Base-by-base conservation (phyloP, 2,113 vertebrate species). In the Chrysemys picta region DNA sequence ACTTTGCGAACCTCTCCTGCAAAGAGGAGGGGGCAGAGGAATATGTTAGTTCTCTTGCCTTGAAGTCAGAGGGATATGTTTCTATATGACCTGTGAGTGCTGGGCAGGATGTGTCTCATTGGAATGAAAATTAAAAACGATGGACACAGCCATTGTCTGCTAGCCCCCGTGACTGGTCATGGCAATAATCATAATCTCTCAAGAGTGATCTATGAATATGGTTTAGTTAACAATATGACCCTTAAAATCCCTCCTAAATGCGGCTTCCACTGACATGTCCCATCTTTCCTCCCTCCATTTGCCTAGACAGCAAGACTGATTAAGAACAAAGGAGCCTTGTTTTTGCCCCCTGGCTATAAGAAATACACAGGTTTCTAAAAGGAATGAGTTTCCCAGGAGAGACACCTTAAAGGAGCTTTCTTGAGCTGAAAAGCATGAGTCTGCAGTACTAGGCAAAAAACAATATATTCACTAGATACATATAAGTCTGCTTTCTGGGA, bases 21-120 rank as follows among this genome's bases (percentile, higher is more conserved):
- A 69, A 17, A 16, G 53, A 54, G 53, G 21, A 54, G 8, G 53
- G 52, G 53, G 8, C 21, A 54, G 53, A 54, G 53, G 53, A 21
- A 54, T 22, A 54, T 54, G 16, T 76, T 10, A 53, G 87, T 57
- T 3, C 9, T 85, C 21, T 27, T 49, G 22, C 13, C 29, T 6
- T 65, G 14, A 69, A 17, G 35, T 35, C 35, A n/a, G 35, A n/a
- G 35, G 17, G 16, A 69, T n/a, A 69, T n/a, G 35, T n/a, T 53
- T 17, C 22, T 53, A 4, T 9, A 2, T 1, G 0, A 22, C 19
- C 1, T 42, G n/a, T 78, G 11, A 0, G 27, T 72, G 27, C 12
- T 62, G 12, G 19, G 24, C 21, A 3, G 50, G 69, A 47, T 31
- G 4, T 29, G 6, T 85, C 82, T 57, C 82, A 57, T 47, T 14